A percentile compares a stretch with the other conserved stretches of the same genome.
phyloP scores from a whole-genome alignment of 2,113 vertebrate genomes.

The Echinops telfairi region DNA sequence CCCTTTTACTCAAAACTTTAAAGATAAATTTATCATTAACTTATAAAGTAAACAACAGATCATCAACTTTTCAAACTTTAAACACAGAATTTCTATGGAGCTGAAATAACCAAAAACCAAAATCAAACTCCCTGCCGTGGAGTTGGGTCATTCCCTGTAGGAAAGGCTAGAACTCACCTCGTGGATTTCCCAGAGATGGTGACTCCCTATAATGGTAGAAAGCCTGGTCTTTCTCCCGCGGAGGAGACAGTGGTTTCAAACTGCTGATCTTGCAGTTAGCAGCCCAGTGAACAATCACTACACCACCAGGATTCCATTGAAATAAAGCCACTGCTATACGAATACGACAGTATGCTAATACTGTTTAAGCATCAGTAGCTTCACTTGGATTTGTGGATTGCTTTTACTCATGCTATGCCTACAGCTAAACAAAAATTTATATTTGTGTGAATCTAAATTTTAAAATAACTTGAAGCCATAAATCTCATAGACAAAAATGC shows the following conservation, averaged over 20 bases:
- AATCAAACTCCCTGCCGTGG: too few relatives aligned
- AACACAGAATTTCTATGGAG: too few relatives aligned
- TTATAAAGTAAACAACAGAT: neutral
- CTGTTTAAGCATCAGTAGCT: conserved; percentile 16
- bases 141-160: too few relatives aligned
- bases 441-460: neutral
- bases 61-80: neutral
- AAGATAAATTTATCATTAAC: neutral
- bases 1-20: neutral
- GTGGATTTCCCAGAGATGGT: too few relatives aligned
- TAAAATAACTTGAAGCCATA: neutral
- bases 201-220: too few relatives aligned
- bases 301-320: neutral
- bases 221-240: too few relatives aligned
- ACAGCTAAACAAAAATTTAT: neutral
- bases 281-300: too few relatives aligned
- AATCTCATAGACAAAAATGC: neutral
- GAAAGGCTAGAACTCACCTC: too few relatives aligned
- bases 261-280: too few relatives aligned
- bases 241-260: too few relatives aligned
- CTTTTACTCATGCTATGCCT: neutral
- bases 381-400: neutral
- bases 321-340: neutral
- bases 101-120: too few relatives aligned
- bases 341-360: neutral